These are phyloP conservation scores for Rhizoglyphus robini DNA, from an alignment of 1,140 invertebrate species.

Conservation along the genomic window DNA sequence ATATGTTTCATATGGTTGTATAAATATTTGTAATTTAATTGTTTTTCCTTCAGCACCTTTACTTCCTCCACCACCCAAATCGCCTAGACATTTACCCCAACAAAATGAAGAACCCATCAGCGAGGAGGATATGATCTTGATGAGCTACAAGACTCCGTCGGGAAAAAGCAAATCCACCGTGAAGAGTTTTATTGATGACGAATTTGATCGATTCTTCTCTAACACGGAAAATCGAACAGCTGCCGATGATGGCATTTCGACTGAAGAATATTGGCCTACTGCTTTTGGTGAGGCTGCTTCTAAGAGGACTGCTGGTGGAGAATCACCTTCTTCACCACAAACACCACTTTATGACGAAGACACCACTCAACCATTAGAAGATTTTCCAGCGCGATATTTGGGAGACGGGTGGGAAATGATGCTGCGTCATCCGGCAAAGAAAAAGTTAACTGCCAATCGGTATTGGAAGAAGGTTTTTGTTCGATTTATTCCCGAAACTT, in stretches of 20 bases:
- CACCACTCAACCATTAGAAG: slow-evolving; percentile 75
- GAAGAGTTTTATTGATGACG: slow-evolving; percentile 12
- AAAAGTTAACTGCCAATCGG: slow-evolving; percentile 82
- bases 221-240: not conserved
- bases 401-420: slow-evolving; percentile 95
- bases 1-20: slow-evolving; percentile 9
- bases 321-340: slow-evolving; percentile 27
- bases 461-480: slow-evolving; percentile 98
- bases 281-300: slow-evolving; percentile 20
- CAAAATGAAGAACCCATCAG: not conserved
- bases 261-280: slow-evolving; percentile 23
- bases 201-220: slow-evolving; percentile 3
- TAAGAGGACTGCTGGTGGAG: slow-evolving; percentile 14
- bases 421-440: slow-evolving; percentile 86
- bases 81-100: slow-evolving; percentile 15
- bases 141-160: not conserved
- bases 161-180: not conserved
- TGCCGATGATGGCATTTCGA: not conserved
- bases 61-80: slow-evolving; percentile 27
- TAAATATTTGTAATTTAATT: slow-evolving; percentile 14
- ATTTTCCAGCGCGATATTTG: slow-evolving; percentile 62
- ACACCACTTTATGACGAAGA: slow-evolving; percentile 84
- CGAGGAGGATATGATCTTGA: slow-evolving; percentile 4
- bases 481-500: slow-evolving; percentile 56
- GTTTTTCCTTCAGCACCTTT: slow-evolving; percentile 25